These are phyloP conservation scores for Setophaga petechia DNA, from an alignment of 2,113 vertebrate species.

Conservation along the genomic window DNA sequence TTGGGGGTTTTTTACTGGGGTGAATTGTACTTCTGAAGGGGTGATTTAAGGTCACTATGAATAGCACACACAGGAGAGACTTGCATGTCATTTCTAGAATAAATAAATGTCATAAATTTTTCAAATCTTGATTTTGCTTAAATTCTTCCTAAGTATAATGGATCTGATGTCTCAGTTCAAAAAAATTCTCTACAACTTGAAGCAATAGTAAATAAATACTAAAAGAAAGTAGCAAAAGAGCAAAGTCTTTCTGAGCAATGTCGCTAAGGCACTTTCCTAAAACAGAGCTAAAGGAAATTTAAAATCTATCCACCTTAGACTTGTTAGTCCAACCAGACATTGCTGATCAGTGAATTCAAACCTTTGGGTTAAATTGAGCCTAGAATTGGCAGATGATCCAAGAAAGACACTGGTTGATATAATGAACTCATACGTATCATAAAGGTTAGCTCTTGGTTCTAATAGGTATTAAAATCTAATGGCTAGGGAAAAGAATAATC, in stretches of 20 bases:
- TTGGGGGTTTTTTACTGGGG: fast-evolving
- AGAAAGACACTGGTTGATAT: neutral
- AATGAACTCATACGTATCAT: neutral
- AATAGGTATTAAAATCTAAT: neutral
- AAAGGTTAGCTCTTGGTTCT: neutral
- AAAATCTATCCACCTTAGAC: neutral
- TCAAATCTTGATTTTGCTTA: slow-evolving; percentile 27
- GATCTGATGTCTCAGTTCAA: neutral
- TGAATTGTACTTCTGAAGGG: neutral
- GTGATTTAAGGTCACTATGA: slow-evolving; percentile 9
- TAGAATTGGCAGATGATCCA: neutral
- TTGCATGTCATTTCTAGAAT: neutral
- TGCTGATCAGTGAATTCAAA: neutral
- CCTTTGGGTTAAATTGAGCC: neutral
- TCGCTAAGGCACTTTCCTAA: neutral
- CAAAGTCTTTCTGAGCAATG: neutral
- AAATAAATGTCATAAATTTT: neutral
- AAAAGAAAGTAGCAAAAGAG: neutral
- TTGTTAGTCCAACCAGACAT: neutral
- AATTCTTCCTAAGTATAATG: neutral
- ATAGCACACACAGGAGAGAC: neutral
- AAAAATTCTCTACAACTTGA: neutral
- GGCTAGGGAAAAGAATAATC: neutral
- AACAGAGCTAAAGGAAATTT: neutral
- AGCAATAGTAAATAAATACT: neutral